Evolutionary conservation across 1,140 invertebrate species (phyloP).

Genomic region (Lamellibrachia luymesi): DNA sequence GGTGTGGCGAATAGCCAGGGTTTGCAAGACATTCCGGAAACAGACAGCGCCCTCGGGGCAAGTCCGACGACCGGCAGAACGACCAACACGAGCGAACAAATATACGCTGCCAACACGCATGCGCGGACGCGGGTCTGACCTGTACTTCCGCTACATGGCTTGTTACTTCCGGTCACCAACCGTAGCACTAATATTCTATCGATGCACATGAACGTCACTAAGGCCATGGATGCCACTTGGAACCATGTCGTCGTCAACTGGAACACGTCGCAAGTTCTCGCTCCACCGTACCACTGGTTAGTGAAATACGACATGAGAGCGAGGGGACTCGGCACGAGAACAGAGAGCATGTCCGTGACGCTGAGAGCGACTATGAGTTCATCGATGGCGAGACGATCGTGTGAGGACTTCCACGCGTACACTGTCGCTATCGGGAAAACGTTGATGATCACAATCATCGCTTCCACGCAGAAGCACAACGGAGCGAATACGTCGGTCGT

Average conservation of each 20-base stretch:
- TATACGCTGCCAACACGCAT: slow-evolving; percentile 31
- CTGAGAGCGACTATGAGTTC: slow-evolving; percentile 39
- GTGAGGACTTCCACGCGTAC: slow-evolving; percentile 30
- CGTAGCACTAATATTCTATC: slow-evolving; percentile 28
- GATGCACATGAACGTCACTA: slow-evolving; percentile 39
- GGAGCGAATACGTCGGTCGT: slow-evolving; percentile 32
- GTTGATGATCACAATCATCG: slow-evolving; percentile 35
- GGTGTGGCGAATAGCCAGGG: slow-evolving; percentile 38
- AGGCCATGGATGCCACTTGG: slow-evolving; percentile 35
- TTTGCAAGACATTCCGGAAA: slow-evolving; percentile 30
- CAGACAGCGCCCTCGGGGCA: slow-evolving; percentile 32
- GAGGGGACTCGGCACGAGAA: slow-evolving; percentile 37
- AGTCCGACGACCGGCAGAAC: slow-evolving; percentile 39
- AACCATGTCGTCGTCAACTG: slow-evolving; percentile 41
- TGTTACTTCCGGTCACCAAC: slow-evolving; percentile 12
- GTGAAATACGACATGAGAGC: slow-evolving; percentile 39
- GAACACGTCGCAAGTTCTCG: slow-evolving; percentile 37
- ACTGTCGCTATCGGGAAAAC: slow-evolving; percentile 35
- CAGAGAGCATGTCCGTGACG: slow-evolving; percentile 42
- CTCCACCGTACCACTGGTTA: slow-evolving; percentile 39
- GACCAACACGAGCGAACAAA: slow-evolving; percentile 31
- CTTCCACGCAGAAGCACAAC: slow-evolving; percentile 35
- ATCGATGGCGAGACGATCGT: slow-evolving; percentile 33
- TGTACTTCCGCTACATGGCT: slow-evolving; percentile 1
- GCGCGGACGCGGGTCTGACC: slow-evolving; percentile 29